Evolutionary conservation across 2,888 invertebrate genomes (phyloP), one percentile per base, ranked within the genome.

Genomic region (Osmoderma eremita): DNA sequence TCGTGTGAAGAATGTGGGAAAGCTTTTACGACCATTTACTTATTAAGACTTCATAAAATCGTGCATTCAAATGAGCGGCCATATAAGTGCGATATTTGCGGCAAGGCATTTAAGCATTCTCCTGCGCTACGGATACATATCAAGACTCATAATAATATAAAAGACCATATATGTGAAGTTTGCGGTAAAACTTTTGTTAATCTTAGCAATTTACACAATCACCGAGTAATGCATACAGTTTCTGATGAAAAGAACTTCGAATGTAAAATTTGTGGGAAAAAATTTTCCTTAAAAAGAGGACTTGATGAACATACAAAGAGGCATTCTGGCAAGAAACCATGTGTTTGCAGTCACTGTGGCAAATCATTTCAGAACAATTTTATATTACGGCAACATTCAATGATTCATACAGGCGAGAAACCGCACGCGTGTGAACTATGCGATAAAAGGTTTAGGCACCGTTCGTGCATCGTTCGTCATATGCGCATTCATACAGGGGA

Each of bases 381-480:
- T 12, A 51, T n/a, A 24, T 13, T 51, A 13, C 4, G 4, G 8
- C 56, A 42, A 8, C 48, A 48, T 48, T 20, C 18, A n/a, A 48
- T 6, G 2, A 63, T 41, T 10, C 63, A 63, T 12, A 51, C 50
- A 17, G 53, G 51, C 3, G 42, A 51, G n/a, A 63, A 41, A 8
- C 63, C 63, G 2, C 53, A 24, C 12, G 18, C 24, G 6, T 63
- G 63, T 13, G 13, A 63, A 13, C 20, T 51, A 39, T 63, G 63
- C 24, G 22, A 4, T 22, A 61, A 61, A 36, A 4, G 13, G 12
- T 51, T 63, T 41, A 42, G 53, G 15, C 41, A 17, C 17, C 3
- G 5, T 2, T 15, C 15, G 4, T 13, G 10, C 13, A 13, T 51
- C 24, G 15, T 10, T n/a, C 5, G 13, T 1, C 63, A 63, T 53